These are phyloP conservation scores for Parotia lawesii DNA, from an alignment of 2,113 vertebrate genomes.

Conservation along the genomic window DNA sequence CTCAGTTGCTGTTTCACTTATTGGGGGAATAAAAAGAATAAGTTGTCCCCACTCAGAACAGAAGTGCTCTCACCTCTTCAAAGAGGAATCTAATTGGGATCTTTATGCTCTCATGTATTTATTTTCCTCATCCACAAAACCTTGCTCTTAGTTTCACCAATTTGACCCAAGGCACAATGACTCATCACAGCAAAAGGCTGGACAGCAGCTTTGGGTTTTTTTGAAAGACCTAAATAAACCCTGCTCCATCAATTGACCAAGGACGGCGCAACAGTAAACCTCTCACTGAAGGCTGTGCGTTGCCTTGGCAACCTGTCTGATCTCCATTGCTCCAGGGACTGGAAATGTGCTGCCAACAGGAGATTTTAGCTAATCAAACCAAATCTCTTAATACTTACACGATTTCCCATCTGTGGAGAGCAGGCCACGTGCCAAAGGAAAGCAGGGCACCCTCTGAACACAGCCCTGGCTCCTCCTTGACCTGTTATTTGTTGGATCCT, in stretches of 20 bases:
- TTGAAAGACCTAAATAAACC: slow-evolving; percentile 61
- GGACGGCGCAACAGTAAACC: slow-evolving; percentile 64
- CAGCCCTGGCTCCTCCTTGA: background rate
- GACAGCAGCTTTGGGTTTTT: slow-evolving; percentile 24
- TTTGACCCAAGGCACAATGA: slow-evolving; percentile 51
- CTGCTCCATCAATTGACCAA: slow-evolving; percentile 64
- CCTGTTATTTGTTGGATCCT: background rate
- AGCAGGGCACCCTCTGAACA: background rate
- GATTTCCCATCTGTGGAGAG: background rate
- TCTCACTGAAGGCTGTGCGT: slow-evolving; percentile 41
- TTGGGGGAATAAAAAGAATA: background rate
- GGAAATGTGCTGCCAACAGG: slow-evolving; percentile 44
- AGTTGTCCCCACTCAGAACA: background rate
- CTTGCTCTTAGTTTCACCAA: background rate
- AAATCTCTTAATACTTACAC: slow-evolving; percentile 36
- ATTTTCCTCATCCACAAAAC: slow-evolving; percentile 21
- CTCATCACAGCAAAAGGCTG: slow-evolving; percentile 48
- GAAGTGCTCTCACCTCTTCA: slow-evolving; percentile 12
- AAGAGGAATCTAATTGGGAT: slow-evolving; percentile 7
- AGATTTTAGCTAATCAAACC: slow-evolving; percentile 56
- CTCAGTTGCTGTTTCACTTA: background rate
- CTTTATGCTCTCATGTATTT: background rate
- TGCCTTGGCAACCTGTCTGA: slow-evolving; percentile 67
- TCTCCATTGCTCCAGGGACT: slow-evolving; percentile 50
- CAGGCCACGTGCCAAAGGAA: background rate